Percentiles rank a stretch among this genome's conserved stretches.
Evolutionary conservation across 2,113 vertebrate species (phyloP).

Genomic region (Labeo rohita): DNA sequence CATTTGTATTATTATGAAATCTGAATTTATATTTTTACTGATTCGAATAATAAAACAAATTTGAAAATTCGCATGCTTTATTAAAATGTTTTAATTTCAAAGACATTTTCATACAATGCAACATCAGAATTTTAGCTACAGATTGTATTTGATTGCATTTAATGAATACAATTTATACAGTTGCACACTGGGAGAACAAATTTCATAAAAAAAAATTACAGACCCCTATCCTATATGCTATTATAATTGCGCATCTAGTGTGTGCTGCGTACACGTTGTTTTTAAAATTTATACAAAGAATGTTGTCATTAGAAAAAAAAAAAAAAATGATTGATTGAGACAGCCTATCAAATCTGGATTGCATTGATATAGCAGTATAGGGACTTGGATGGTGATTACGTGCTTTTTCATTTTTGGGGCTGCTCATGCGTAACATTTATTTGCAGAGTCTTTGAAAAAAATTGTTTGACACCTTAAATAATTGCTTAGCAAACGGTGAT

Average conservation of each 20-base stretch:
- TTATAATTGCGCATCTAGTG: not conserved
- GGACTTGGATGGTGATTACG: not conserved
- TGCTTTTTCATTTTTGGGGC: not conserved
- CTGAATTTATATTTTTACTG: constrained; percentile 38
- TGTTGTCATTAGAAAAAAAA: not conserved
- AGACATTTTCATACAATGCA: not conserved
- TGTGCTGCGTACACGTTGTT: not conserved
- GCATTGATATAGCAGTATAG: not conserved
- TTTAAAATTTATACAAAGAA: not conserved
- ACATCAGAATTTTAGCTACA: not conserved
- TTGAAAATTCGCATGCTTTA: constrained; percentile 10
- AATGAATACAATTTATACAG: not conserved
- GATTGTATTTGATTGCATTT: constrained; percentile 13
- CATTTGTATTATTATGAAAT: constrained; percentile 39
- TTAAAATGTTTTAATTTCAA: constrained; percentile 9
- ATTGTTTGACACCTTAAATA: constrained; percentile 43
- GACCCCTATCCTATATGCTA: not conserved
- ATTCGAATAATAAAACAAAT: constrained; percentile 9
- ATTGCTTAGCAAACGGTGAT: constrained; percentile 31
- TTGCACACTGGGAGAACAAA: not conserved
- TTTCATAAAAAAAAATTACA: not conserved
- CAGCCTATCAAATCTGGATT: constrained; percentile 7
- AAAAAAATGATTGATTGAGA: not conserved
- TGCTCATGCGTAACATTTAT: not conserved
- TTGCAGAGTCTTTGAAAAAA: constrained; percentile 28